These are phyloP conservation scores for Pituophis catenifer DNA, from an alignment of 2,113 vertebrate genomes.

Conservation along the genomic window DNA sequence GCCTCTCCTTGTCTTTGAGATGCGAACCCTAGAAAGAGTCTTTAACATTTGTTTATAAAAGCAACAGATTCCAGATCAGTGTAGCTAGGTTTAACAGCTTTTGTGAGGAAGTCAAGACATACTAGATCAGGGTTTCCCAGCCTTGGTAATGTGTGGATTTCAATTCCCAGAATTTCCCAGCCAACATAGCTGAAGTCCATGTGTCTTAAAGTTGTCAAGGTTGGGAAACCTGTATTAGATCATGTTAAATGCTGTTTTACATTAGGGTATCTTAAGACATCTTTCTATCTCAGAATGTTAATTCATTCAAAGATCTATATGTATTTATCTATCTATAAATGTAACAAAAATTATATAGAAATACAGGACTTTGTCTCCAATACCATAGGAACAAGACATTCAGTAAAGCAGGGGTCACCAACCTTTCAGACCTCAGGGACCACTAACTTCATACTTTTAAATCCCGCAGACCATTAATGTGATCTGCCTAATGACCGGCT, in stretches of 20 bases:
- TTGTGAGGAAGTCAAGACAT: not conserved
- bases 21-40: slow-evolving; percentile 11
- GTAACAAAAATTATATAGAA: not conserved
- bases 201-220: not conserved
- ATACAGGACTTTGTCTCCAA: not conserved
- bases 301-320: not conserved
- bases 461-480: no score
- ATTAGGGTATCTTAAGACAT: not conserved
- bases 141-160: not conserved
- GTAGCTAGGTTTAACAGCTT: not conserved
- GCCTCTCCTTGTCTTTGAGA: slow-evolving; percentile 32
- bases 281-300: not conserved
- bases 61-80: not conserved
- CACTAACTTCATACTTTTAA: no score
- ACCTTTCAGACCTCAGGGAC: no score
- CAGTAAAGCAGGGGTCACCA: no score
- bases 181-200: not conserved
- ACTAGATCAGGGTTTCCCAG: not conserved
- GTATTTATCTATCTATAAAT: not conserved
- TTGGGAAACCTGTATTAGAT: not conserved
- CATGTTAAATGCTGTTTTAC: not conserved
- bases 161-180: not conserved
- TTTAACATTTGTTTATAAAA: not conserved
- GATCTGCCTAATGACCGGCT: no score
- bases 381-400: not conserved